A percentile compares a stretch with the other conserved stretches of the same genome.
Conservation (phyloP, 2,888 invertebrate species). For the Rhamphomyia laevipes region DNA sequence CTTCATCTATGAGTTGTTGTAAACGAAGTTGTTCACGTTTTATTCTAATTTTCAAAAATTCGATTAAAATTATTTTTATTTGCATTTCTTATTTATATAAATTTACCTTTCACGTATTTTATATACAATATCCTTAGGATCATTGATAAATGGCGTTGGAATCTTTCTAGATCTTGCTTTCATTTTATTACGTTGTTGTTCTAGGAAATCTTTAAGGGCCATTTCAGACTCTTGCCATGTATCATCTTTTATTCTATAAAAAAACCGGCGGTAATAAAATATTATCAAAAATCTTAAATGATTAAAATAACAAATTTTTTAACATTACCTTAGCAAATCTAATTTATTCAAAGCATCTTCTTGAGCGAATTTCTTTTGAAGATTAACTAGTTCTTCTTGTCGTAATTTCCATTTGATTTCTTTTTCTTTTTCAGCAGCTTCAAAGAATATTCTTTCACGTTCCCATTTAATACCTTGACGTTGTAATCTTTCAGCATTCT, state of each 20-base stretch:
- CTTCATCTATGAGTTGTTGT: too few species aligned
- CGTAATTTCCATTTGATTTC: constrained; percentile 22
- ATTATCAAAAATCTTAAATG: too few species aligned
- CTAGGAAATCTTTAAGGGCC: constrained; percentile 30
- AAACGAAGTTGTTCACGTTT: too few species aligned
- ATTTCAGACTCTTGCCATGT: constrained; percentile 34
- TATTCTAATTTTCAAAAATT: too few species aligned
- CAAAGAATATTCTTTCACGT: constrained; percentile 29
- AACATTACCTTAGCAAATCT: constrained; percentile 30
- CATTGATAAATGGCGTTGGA: constrained; percentile 26
- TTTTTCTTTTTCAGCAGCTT: constrained; percentile 27
- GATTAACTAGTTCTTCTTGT: too few species aligned
- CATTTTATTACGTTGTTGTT: constrained; percentile 29
- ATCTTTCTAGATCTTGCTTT: constrained; percentile 26
- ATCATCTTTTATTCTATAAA: constrained; percentile 28
- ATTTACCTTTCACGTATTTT: constrained; percentile 29
- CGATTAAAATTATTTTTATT: too few species aligned
- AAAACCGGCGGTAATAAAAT: not conserved
- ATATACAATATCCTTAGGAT: constrained; percentile 27
- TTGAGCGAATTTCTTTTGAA: constrained; percentile 19
- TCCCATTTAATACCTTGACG: constrained; percentile 37
- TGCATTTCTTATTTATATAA: too few species aligned
- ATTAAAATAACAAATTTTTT: too few species aligned
- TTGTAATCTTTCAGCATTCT: constrained; percentile 33
- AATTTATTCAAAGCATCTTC: constrained; percentile 32